Evolutionary conservation across 2,888 invertebrate genomes (phyloP).

Genomic region (Campoletis raptor): DNA sequence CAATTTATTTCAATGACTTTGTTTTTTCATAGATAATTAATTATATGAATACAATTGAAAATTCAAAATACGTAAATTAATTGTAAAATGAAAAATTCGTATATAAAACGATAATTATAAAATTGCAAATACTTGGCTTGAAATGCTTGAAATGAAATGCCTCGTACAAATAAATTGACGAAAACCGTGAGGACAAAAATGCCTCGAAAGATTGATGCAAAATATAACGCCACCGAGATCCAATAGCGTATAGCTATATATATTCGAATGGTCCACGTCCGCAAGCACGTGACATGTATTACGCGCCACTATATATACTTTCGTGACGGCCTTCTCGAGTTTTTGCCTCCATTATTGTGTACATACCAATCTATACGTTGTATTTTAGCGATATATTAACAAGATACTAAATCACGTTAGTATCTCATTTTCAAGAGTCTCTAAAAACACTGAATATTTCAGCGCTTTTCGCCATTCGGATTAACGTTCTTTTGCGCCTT

Average conservation of each 20-base stretch:
- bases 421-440: constrained; percentile 25
- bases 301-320: constrained; percentile 13
- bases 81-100: background rate
- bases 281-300: constrained; percentile 31
- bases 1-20: too few species aligned
- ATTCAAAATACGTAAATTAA: background rate
- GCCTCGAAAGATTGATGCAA: background rate
- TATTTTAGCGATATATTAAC: background rate
- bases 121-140: background rate
- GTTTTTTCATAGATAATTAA: too few species aligned
- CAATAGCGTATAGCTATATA: background rate
- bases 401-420: background rate
- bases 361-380: constrained; percentile 16
- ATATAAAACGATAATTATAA: background rate
- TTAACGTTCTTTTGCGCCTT: background rate
- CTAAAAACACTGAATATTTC: constrained; percentile 11
- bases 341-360: constrained; percentile 44
- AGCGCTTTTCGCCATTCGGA: background rate
- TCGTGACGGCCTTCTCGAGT: constrained; percentile 39
- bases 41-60: too few species aligned
- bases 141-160: background rate
- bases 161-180: constrained; percentile 1
- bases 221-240: background rate
- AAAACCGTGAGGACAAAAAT: background rate
- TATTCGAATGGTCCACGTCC: constrained; percentile 33